These are phyloP conservation scores for Chloroclysta siterata DNA, from an alignment of 2,888 invertebrate species.

Conservation along the genomic window DNA sequence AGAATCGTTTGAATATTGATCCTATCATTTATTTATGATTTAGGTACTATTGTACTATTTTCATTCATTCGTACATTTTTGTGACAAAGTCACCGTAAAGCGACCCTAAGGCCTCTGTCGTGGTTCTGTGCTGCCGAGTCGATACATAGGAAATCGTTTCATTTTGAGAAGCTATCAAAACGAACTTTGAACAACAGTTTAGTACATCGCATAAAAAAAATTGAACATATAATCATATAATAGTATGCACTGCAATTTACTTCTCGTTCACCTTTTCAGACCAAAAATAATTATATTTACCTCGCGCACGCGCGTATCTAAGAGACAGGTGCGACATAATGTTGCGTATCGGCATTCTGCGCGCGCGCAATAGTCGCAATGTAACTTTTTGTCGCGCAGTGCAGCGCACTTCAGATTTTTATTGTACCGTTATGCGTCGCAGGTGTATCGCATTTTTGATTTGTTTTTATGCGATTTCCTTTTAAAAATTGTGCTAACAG, in stretches of 20 bases:
- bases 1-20: no score
- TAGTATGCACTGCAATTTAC: background rate
- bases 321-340: slow-evolving; percentile 47
- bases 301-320: slow-evolving; percentile 61
- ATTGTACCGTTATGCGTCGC: slow-evolving; percentile 39
- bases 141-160: no score
- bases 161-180: no score
- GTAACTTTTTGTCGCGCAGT: slow-evolving; percentile 50
- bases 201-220: no score
- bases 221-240: no score
- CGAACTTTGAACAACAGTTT: no score
- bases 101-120: no score
- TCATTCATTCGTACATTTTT: background rate
- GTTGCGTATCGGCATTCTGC: slow-evolving; percentile 48
- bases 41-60: no score
- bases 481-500: slow-evolving; percentile 20
- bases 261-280: background rate
- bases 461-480: slow-evolving; percentile 24
- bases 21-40: no score
- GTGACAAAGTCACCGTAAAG: background rate
- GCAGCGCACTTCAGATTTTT: slow-evolving; percentile 43
- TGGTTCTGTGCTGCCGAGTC: no score
- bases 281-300: slow-evolving; percentile 4
- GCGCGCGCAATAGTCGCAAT: slow-evolving; percentile 41
- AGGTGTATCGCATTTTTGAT: slow-evolving; percentile 38